A percentile compares a stretch with the other conserved stretches of the same genome.
Conservation (phyloP, 2,888 invertebrate genomes). For the Parapristionchus giblindavisi region DNA sequence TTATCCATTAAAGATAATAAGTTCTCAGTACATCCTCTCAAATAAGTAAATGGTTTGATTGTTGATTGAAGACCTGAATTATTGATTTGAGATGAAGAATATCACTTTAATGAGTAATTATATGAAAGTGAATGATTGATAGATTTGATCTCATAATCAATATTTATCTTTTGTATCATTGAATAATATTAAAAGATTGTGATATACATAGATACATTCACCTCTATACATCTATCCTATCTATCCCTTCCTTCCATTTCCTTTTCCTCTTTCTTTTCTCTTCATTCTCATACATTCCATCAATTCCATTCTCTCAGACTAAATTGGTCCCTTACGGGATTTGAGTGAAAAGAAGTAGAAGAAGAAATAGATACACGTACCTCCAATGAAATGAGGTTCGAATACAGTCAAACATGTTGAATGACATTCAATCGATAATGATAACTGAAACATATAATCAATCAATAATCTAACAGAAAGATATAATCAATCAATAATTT, state of each 20-base stretch:
- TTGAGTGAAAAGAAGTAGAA: neutral
- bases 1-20: no score
- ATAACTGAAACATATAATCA: neutral
- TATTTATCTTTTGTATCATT: no score
- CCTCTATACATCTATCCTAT: neutral
- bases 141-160: no score
- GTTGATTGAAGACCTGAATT: no score
- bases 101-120: no score
- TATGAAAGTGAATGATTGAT: no score
- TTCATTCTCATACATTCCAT: neutral
- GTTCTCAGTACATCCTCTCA: no score
- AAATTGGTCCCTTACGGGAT: neutral
- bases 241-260: neutral
- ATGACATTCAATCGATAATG: constrained; percentile 36
- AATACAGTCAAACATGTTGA: constrained; percentile 56
- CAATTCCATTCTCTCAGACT: neutral
- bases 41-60: no score
- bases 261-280: neutral
- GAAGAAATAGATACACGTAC: constrained; percentile 35
- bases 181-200: no score
- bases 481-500: neutral
- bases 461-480: neutral
- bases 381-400: constrained; percentile 57
- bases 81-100: no score
- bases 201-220: no score